A percentile compares a stretch with the other conserved stretches of the same genome.
These are phyloP conservation scores for Laupala kohalensis DNA, from an alignment of 1,140 invertebrate genomes.

Conservation along the genomic window DNA sequence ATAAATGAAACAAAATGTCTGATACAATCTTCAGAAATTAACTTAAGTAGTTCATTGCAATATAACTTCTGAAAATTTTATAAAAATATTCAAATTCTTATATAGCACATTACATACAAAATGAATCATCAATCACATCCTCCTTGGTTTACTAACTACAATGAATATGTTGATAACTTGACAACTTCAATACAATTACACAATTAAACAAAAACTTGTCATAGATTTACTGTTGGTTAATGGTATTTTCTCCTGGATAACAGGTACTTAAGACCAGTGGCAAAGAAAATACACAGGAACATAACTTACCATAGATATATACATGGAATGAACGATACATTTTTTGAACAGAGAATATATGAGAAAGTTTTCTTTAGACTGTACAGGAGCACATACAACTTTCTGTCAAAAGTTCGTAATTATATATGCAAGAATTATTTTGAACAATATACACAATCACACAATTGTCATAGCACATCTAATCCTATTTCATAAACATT, in stretches of 20 bases:
- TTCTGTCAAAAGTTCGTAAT: background rate
- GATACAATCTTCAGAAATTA: background rate
- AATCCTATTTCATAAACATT: background rate
- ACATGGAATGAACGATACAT: background rate
- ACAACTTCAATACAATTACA: background rate
- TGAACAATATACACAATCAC: background rate
- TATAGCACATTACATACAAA: background rate
- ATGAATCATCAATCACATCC: background rate
- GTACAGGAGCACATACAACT: background rate
- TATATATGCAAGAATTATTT: background rate
- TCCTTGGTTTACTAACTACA: no score
- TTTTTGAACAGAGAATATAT: no score
- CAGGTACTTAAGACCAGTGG: background rate
- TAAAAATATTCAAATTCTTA: background rate
- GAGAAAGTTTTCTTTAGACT: no score
- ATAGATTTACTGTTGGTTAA: background rate
- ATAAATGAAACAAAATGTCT: background rate
- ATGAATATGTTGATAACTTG: background rate
- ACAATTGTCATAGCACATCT: background rate
- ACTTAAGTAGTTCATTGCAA: background rate
- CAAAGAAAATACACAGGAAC: background rate
- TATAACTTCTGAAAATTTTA: background rate
- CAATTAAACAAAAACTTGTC: background rate
- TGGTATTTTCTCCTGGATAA: background rate
- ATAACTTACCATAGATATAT: background rate